Conservation (phyloP, 1,140 invertebrate genomes). For the Penaeus japonicus region DNA sequence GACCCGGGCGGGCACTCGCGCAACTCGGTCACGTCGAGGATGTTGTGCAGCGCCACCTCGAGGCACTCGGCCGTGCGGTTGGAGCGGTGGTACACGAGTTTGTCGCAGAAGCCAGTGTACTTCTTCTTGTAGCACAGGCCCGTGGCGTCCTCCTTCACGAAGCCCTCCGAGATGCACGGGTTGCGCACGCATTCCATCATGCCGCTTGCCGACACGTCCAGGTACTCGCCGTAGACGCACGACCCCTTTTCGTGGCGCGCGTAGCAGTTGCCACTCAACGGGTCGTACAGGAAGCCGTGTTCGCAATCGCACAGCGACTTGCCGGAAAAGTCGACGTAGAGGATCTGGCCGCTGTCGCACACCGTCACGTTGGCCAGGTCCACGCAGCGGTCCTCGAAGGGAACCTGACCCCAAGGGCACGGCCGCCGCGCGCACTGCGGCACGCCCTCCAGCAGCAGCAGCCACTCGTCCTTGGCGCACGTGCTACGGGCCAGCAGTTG, state of each 20-base stretch:
- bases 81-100: neutral
- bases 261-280: slow-evolving; percentile 33
- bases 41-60: slow-evolving; percentile 10
- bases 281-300: slow-evolving; percentile 36
- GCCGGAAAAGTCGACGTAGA: slow-evolving; percentile 41
- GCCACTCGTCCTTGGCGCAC: slow-evolving; percentile 44
- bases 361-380: slow-evolving; percentile 14
- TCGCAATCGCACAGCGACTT: slow-evolving; percentile 43
- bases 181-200: slow-evolving; percentile 37
- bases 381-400: slow-evolving; percentile 27
- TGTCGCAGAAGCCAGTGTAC: slow-evolving; percentile 42
- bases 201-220: slow-evolving; percentile 11
- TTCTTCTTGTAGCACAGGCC: slow-evolving; percentile 33
- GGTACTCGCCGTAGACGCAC: slow-evolving; percentile 36
- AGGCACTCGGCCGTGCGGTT: slow-evolving; percentile 35
- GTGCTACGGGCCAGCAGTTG: neutral
- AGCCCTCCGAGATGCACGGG: slow-evolving; percentile 27
- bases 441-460: slow-evolving; percentile 15
- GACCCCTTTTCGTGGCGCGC: slow-evolving; percentile 26
- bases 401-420: slow-evolving; percentile 32
- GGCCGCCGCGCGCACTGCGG: slow-evolving; percentile 12
- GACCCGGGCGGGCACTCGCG: slow-evolving; percentile 35
- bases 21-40: slow-evolving; percentile 31
- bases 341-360: slow-evolving; percentile 44
- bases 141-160: slow-evolving; percentile 4